phyloP scores from a whole-genome alignment of 2,888 invertebrate species.

The Pristionchus arcanus region DNA sequence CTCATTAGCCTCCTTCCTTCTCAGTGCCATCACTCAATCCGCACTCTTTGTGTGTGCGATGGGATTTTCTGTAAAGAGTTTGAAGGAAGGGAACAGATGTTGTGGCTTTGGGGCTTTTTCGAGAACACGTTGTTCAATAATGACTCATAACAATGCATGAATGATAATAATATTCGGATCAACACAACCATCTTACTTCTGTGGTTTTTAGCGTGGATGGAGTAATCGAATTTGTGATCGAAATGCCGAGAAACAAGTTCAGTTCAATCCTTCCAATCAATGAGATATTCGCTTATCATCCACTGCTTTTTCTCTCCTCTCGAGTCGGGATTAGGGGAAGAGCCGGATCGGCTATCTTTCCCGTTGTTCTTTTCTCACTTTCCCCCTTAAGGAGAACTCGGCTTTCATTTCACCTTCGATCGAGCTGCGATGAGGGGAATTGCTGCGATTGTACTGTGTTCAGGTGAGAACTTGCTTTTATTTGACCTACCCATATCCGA shows the following conservation, averaged over 20 bases:
- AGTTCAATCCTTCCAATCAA: constrained; percentile 21
- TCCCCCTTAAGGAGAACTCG: constrained; percentile 27
- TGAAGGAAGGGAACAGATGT: neutral
- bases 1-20: neutral
- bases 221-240: too few species aligned
- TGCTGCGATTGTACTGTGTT: neutral
- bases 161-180: too few species aligned
- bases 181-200: too few species aligned
- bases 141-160: too few species aligned
- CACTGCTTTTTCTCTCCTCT: neutral
- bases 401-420: constrained; percentile 44
- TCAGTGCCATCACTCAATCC: constrained; percentile 31
- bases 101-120: too few species aligned
- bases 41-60: constrained; percentile 27
- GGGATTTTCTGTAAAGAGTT: neutral
- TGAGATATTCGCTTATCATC: constrained; percentile 3
- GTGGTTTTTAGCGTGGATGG: too few species aligned
- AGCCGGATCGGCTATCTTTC: constrained; percentile 41
- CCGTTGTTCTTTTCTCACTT: constrained; percentile 50
- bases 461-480: neutral
- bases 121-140: too few species aligned
- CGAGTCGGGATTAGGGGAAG: constrained; percentile 25
- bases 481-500: neutral
- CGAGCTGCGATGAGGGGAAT: constrained; percentile 35
- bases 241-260: constrained; percentile 10